A percentile compares a stretch with the other conserved stretches of the same genome.
Evolutionary conservation across 2,113 vertebrate genomes (phyloP).

Genomic region (Ptilonorhynchus violaceus): DNA sequence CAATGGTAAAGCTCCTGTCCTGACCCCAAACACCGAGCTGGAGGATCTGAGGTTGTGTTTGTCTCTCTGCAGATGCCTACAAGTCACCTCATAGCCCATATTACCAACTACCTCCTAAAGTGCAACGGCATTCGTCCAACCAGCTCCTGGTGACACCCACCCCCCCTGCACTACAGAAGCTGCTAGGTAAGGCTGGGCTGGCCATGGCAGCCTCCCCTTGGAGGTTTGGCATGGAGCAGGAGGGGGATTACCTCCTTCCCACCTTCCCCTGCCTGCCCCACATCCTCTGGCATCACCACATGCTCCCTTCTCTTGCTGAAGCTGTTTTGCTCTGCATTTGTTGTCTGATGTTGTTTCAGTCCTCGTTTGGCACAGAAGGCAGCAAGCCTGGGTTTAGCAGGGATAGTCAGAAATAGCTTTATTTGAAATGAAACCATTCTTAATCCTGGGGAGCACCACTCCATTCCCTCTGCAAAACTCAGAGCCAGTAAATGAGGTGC

Average conservation of each 20-base stretch:
- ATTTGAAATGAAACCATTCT: neutral
- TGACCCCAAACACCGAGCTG: neutral
- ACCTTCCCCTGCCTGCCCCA: neutral
- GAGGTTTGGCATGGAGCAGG: neutral
- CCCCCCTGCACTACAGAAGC: slow-evolving; percentile 92
- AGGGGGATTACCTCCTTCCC: neutral
- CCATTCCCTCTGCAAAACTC: neutral
- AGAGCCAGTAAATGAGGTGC: neutral
- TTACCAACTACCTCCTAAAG: slow-evolving; percentile 98
- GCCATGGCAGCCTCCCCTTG: neutral
- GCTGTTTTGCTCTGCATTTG: neutral
- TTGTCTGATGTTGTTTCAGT: neutral
- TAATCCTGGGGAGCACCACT: neutral
- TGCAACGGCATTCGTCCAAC: slow-evolving; percentile 88
- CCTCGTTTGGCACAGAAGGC: neutral
- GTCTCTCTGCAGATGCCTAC: slow-evolving; percentile 81
- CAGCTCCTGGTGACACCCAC: slow-evolving; percentile 89
- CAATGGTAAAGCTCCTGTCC: neutral
- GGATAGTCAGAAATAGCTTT: neutral
- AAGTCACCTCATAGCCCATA: slow-evolving; percentile 93
- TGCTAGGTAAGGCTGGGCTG: slow-evolving; percentile 82
- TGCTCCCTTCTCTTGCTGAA: neutral
- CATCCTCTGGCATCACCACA: neutral
- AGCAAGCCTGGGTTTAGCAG: neutral
- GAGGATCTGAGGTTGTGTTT: neutral